phyloP scores from a whole-genome alignment of 2,888 invertebrate genomes.

The Arrhopalites spinosus region DNA sequence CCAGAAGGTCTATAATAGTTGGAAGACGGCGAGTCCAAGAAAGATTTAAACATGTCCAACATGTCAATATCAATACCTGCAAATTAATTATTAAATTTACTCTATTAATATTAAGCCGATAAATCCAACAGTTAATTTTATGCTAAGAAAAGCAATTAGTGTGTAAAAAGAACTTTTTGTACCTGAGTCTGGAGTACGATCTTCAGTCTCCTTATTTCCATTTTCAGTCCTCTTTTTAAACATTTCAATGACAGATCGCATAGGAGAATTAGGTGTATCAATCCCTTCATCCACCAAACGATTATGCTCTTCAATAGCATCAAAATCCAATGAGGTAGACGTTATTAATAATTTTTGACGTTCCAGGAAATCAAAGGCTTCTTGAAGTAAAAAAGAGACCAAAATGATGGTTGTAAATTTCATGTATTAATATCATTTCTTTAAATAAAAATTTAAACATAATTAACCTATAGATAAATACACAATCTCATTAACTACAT shows the following conservation, averaged over 20 bases:
- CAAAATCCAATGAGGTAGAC: slow-evolving; percentile 48
- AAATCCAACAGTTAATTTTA: too few species aligned
- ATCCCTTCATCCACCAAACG: slow-evolving; percentile 53
- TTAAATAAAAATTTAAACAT: too few species aligned
- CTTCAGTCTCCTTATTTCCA: slow-evolving; percentile 41
- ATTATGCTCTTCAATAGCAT: slow-evolving; percentile 26
- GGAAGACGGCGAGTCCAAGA: slow-evolving; percentile 69
- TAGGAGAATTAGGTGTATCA: slow-evolving; percentile 54
- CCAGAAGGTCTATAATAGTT: slow-evolving; percentile 78
- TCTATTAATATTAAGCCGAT: too few species aligned
- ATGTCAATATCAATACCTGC: too few species aligned
- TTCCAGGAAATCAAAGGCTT: slow-evolving; percentile 81
- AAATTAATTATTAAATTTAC: too few species aligned
- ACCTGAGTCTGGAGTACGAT: slow-evolving; percentile 55
- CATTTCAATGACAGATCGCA: slow-evolving; percentile 52
- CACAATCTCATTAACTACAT: too few species aligned
- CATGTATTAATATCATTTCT: too few species aligned
- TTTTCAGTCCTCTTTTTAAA: slow-evolving; percentile 44
- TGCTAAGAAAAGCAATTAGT: not conserved
- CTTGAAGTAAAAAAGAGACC: not conserved
- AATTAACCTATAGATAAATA: too few species aligned
- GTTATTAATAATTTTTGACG: slow-evolving; percentile 67
- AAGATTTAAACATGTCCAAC: slow-evolving; percentile 54
- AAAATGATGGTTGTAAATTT: too few species aligned
- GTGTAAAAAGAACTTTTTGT: slow-evolving; percentile 40